Percentiles rank a stretch among this genome's conserved stretches.
Conservation (phyloP, 2,113 vertebrate species). For the Xenopus borealis region DNA sequence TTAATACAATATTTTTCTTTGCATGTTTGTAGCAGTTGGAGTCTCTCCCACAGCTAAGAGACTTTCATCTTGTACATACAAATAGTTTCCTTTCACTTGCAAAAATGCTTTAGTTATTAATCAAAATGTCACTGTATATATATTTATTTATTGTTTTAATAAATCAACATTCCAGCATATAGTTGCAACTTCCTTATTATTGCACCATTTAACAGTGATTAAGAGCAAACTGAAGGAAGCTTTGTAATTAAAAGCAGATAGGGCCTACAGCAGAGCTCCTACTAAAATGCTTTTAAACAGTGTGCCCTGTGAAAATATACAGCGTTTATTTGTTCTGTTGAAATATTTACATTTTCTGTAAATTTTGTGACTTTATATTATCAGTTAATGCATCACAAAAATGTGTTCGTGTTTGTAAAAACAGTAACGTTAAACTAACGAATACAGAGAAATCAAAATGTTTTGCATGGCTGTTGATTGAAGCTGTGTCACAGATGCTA, state of each 20-base stretch:
- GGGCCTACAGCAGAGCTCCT: slow-evolving; percentile 3
- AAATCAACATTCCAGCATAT: not conserved
- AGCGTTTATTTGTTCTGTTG: not conserved
- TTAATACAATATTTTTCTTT: not conserved
- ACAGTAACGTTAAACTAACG: too few species aligned
- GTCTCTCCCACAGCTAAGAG: not conserved
- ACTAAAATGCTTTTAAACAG: not conserved
- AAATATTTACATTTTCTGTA: not conserved
- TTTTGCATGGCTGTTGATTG: not conserved
- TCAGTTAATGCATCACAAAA: too few species aligned
- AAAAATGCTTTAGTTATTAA: not conserved
- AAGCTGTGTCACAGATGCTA: too few species aligned
- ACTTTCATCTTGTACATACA: not conserved
- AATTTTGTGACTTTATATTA: not conserved
- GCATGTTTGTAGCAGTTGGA: not conserved
- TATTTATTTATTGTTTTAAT: slow-evolving; percentile 5
- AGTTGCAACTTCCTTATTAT: slow-evolving; percentile 7
- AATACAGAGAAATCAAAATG: not conserved
- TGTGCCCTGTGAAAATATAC: not conserved
- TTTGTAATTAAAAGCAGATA: slow-evolving; percentile 14
- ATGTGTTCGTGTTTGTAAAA: too few species aligned
- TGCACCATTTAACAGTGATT: slow-evolving; percentile 10
- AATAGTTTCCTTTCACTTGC: not conserved
- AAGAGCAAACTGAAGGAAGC: slow-evolving; percentile 4
- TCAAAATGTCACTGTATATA: not conserved